These are phyloP conservation scores for Samia ricini DNA, from an alignment of 1,140 invertebrate genomes.

Conservation along the genomic window DNA sequence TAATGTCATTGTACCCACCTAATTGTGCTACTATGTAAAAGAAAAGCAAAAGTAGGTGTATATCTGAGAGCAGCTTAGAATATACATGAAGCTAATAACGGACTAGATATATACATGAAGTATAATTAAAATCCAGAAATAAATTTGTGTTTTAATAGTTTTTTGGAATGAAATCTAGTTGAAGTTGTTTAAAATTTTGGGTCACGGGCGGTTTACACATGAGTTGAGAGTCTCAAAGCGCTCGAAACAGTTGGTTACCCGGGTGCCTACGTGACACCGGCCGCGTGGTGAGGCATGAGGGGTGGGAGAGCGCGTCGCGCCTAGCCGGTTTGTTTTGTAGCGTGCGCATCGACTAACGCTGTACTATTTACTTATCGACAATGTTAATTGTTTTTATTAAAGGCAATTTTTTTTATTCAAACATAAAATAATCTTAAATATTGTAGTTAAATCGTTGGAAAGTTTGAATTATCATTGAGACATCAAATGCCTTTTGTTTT, in stretches of 20 bases:
- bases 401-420: not conserved
- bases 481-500: too few relatives aligned
- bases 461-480: too few relatives aligned
- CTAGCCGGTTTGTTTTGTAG: conserved; percentile 56
- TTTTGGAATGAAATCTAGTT: not conserved
- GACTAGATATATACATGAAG: too few relatives aligned
- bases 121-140: not conserved
- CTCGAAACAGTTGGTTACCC: conserved; percentile 15
- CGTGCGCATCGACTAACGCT: conserved; percentile 44
- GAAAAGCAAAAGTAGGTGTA: too few relatives aligned
- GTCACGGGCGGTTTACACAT: not conserved
- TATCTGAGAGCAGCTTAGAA: too few relatives aligned
- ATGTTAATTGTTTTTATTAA: not conserved
- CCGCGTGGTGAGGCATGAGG: conserved; percentile 47
- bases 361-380: not conserved
- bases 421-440: not conserved
- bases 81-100: too few relatives aligned
- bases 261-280: conserved; percentile 68
- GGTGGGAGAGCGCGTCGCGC: conserved; percentile 35
- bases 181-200: conserved; percentile 4
- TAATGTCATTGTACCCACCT: too few relatives aligned
- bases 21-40: too few relatives aligned
- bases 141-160: not conserved
- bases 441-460: not conserved
- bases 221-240: not conserved